Evolutionary conservation across 2,888 invertebrate genomes (phyloP).

Genomic region (Eremobia ochroleuca): DNA sequence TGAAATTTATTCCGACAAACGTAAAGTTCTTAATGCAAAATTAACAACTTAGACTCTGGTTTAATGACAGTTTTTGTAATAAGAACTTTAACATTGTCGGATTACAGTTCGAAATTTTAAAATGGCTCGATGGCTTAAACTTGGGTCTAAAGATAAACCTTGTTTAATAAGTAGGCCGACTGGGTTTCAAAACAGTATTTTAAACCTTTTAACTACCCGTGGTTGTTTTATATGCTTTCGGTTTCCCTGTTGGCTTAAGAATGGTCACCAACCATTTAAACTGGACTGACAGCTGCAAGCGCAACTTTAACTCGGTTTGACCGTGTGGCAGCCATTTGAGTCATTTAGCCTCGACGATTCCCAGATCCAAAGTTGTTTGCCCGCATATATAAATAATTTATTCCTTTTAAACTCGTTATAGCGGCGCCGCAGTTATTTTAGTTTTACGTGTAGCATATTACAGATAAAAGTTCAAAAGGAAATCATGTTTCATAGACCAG

Average conservation of each 20-base stretch:
- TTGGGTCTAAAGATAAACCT: not conserved
- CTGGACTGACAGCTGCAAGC: not conserved
- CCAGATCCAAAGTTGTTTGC: slow-evolving; percentile 7
- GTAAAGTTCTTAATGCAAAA: not conserved
- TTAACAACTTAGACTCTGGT: not conserved
- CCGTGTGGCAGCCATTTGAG: not conserved
- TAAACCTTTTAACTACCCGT: not conserved
- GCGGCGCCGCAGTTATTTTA: slow-evolving; percentile 56
- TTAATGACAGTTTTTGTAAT: not conserved
- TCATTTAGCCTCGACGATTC: not conserved
- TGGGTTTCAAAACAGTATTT: not conserved
- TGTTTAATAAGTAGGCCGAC: too few species aligned
- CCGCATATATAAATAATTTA: slow-evolving; percentile 36
- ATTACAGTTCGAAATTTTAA: not conserved
- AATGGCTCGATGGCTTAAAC: not conserved
- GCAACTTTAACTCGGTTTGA: not conserved
- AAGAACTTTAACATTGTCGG: too few species aligned
- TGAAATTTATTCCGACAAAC: not conserved
- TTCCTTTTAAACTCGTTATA: slow-evolving; percentile 38
- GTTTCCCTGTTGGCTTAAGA: not conserved
- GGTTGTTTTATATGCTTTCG: not conserved
- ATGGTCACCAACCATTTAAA: not conserved
- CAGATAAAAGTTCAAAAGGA: slow-evolving; percentile 52
- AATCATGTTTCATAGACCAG: slow-evolving; percentile 52
- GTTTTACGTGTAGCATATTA: slow-evolving; percentile 43